Evolutionary conservation across 2,888 invertebrate genomes (phyloP), one percentile per base, ranked within the genome.

Genomic region (Mythimna albipuncta): DNA sequence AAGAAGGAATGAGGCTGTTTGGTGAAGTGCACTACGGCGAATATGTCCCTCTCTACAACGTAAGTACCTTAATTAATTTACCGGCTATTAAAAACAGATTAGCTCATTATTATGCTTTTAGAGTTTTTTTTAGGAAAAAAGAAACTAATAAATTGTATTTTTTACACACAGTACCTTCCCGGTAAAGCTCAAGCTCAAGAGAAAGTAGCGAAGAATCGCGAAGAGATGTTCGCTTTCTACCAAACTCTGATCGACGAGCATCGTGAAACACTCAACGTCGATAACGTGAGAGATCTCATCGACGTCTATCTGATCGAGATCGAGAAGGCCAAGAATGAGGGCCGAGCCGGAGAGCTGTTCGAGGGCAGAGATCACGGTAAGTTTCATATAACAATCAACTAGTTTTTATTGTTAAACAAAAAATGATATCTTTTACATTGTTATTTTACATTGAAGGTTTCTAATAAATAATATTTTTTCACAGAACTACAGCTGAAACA

Each of bases 401-500:
- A 66, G 32, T 70, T 72, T 82, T 72, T 82, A 55, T 66, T 47
- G 10, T 47, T 35, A 26, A 16, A 50, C 35, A 64, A 68, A 52
- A 65, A 70, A 52, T 1, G 0, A n/a, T 11, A 47, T 19, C 10
- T 52, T 32, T 10, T 26, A 44, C 41, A 54, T 57, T 50, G 6
- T 62, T 38, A 11, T 61, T 65, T 67, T n/a, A 64, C 21, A 26
- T 59, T 52, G 62, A 65, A 73, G 62, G 73, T 78, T 70, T 62
- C 50, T 81, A 76, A 81, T 59, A 50, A 52, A 47, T 10, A 57
- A 73, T 0, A 26, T 59, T 65, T 72, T 70, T 80, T 94, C 93
- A 64, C 96, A 98, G 99, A 99, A 96, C 97, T 98, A 69, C 99
- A 99, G 94, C 97, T 99, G 89, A 98, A 98, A 88, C 99, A 99